phyloP scores from a whole-genome alignment of 1,140 invertebrate genomes.

The Caenorhabditis tropicalis region DNA sequence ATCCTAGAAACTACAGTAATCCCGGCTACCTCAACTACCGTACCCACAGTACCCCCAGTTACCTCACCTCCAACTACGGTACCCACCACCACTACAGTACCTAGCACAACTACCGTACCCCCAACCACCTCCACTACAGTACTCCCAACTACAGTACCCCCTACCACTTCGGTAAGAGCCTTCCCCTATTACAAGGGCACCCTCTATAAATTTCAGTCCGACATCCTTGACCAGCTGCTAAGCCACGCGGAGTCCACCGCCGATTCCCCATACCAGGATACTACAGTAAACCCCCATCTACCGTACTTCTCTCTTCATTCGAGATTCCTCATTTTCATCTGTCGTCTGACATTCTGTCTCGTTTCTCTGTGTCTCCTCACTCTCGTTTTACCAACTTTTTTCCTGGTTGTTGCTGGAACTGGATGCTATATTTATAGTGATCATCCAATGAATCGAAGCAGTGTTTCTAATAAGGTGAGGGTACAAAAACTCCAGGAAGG shows the following conservation, averaged over 20 bases:
- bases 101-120: not conserved
- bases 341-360: not conserved
- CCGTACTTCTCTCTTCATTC: not conserved
- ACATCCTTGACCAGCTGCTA: not conserved
- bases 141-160: not conserved
- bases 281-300: not conserved
- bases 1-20: not conserved
- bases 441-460: slow-evolving; percentile 28
- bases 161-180: not conserved
- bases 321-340: not conserved
- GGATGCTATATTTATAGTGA: slow-evolving; percentile 36
- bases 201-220: not conserved
- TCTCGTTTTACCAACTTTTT: not conserved
- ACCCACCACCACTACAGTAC: not conserved
- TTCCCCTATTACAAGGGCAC: no score
- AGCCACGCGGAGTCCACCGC: not conserved
- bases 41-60: not conserved
- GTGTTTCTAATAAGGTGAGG: slow-evolving; percentile 15
- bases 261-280: not conserved
- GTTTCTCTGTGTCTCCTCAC: not conserved
- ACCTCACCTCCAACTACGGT: not conserved
- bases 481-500: no score
- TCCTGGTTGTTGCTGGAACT: not conserved
- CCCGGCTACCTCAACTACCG: not conserved
- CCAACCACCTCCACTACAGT: not conserved